Evolutionary conservation across 2,888 invertebrate genomes (phyloP).

Genomic region (Horisme vitalbata): DNA sequence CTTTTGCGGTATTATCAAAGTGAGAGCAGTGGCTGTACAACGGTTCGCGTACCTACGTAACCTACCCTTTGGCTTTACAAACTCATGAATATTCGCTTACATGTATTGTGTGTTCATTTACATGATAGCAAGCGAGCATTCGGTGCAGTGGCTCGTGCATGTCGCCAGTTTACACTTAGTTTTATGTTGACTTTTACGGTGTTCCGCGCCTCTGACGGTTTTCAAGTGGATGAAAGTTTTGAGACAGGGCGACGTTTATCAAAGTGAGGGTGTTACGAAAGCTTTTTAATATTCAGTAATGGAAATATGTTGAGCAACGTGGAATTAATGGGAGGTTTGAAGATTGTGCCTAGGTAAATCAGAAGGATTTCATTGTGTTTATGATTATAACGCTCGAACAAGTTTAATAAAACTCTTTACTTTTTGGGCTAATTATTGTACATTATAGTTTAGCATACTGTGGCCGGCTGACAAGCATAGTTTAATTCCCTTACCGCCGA

Average conservation of each 20-base stretch:
- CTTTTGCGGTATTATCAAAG: slow-evolving; percentile 31
- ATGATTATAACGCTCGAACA: too few relatives aligned
- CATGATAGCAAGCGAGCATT: slow-evolving; percentile 57
- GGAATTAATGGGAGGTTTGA: background rate
- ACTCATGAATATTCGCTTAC: slow-evolving; percentile 66
- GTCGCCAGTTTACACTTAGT: slow-evolving; percentile 37
- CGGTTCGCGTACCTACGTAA: slow-evolving; percentile 35
- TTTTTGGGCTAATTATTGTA: too few relatives aligned
- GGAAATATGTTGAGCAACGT: slow-evolving; percentile 6
- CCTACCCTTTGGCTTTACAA: slow-evolving; percentile 46
- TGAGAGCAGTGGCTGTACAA: slow-evolving; percentile 23
- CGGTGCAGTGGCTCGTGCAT: slow-evolving; percentile 40
- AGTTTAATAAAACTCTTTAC: too few relatives aligned
- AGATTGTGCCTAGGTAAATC: too few relatives aligned
- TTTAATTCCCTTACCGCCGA: too few relatives aligned
- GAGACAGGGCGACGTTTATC: slow-evolving; percentile 7
- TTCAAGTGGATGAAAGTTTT: slow-evolving; percentile 17
- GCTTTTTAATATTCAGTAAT: slow-evolving; percentile 7
- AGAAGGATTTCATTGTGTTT: too few relatives aligned
- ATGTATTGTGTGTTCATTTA: slow-evolving; percentile 63
- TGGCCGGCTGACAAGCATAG: too few relatives aligned
- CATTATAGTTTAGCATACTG: too few relatives aligned
- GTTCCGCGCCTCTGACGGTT: slow-evolving; percentile 30
- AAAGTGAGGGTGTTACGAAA: slow-evolving; percentile 9
- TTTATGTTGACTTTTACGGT: slow-evolving; percentile 42